Percentiles rank a stretch among this genome's conserved stretches.
These are phyloP conservation scores for Anodontia alba DNA, from an alignment of 2,888 invertebrate genomes.

Conservation along the genomic window DNA sequence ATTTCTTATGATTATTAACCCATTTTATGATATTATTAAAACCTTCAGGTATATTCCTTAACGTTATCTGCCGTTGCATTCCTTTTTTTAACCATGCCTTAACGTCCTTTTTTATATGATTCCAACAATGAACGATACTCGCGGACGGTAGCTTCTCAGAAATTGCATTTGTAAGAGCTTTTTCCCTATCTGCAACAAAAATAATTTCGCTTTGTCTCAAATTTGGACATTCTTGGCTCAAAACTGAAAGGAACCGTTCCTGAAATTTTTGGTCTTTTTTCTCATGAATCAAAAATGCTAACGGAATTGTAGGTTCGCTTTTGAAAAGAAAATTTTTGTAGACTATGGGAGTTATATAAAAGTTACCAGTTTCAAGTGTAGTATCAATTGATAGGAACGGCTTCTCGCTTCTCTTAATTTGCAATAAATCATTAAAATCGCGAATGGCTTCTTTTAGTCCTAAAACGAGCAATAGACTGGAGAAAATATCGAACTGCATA, in stretches of 20 bases:
- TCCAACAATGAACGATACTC: conserved; percentile 16
- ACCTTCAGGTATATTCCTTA: conserved; percentile 22
- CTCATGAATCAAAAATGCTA: conserved; percentile 36
- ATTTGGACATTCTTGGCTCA: conserved; percentile 25
- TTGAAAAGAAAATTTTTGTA: conserved; percentile 34
- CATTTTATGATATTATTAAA: conserved; percentile 32
- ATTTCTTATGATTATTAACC: conserved; percentile 24
- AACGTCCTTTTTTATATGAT: conserved; percentile 15
- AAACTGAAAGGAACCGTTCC: conserved; percentile 22
- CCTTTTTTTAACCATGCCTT: conserved; percentile 9
- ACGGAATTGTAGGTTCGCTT: conserved; percentile 28
- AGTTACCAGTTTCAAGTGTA: conserved; percentile 33
- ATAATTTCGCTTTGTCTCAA: background rate
- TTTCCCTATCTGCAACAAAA: conserved; percentile 31
- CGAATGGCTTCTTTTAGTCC: conserved; percentile 19
- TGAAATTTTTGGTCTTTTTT: conserved; percentile 40
- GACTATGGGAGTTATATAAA: conserved; percentile 33
- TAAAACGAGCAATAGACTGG: conserved; percentile 22
- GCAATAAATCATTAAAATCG: conserved; percentile 32
- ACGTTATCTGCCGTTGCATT: background rate
- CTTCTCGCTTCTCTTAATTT: conserved; percentile 10
- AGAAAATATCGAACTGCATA: conserved; percentile 30
- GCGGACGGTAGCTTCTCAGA: conserved; percentile 11
- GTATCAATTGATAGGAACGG: conserved; percentile 32
- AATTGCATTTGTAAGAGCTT: conserved; percentile 19